Conservation (phyloP, 2,888 invertebrate genomes). For the Reticulitermes lucifugus region DNA sequence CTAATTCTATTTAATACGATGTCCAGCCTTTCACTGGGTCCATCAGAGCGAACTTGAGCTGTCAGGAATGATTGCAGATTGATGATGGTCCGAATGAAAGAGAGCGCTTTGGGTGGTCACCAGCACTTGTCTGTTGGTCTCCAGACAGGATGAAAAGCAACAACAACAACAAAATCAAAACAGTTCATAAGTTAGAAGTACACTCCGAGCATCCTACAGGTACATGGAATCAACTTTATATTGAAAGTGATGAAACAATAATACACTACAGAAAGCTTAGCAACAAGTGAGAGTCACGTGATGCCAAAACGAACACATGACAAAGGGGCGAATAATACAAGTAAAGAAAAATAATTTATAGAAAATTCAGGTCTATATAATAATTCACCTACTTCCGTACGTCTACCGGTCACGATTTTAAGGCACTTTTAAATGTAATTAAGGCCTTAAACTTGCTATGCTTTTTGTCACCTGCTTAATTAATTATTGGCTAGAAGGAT, state of each 20-base stretch:
- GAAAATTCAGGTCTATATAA: too few species aligned
- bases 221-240: background rate
- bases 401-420: too few species aligned
- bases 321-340: too few species aligned
- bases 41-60: conserved; percentile 56
- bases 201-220: background rate
- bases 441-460: too few species aligned
- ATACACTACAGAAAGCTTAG: too few species aligned
- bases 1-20: conserved; percentile 31
- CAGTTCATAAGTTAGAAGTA: background rate
- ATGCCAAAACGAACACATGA: too few species aligned
- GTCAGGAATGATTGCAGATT: conserved; percentile 46
- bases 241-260: background rate
- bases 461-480: too few species aligned
- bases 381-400: too few species aligned
- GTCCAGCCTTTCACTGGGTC: conserved; percentile 62
- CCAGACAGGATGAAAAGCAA: conserved; percentile 11
- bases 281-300: too few species aligned
- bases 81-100: conserved; percentile 43
- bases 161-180: conserved; percentile 19
- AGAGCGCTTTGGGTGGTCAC: conserved; percentile 46
- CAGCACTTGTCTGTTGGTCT: conserved; percentile 9
- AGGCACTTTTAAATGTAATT: too few species aligned
- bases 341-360: too few species aligned
- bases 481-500: too few species aligned